These are phyloP conservation scores for Fundulus diaphanus DNA, from an alignment of 2,797 vertebrate genomes.

Conservation along the genomic window DNA sequence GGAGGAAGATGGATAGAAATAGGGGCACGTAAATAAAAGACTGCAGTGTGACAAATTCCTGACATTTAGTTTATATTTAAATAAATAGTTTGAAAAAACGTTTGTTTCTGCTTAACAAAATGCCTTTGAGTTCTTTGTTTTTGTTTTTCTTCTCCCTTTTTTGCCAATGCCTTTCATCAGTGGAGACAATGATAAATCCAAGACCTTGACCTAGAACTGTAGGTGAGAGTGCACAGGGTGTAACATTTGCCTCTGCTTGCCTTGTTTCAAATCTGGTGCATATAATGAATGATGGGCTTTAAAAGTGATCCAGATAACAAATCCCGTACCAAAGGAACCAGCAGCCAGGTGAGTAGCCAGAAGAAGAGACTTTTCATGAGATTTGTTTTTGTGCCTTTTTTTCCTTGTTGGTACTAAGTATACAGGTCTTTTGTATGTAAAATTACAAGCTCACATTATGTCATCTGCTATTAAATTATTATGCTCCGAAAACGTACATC, in stretches of 20 bases:
- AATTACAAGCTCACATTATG: not conserved
- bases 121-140: not conserved
- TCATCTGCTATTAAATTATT: not conserved
- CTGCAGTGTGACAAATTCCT: conserved; percentile 16
- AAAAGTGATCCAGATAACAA: conserved; percentile 70
- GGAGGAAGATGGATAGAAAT: conserved; percentile 72
- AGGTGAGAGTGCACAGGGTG: conserved; percentile 16
- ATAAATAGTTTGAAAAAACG: not conserved
- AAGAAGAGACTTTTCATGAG: not conserved
- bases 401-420: not conserved
- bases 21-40: conserved; percentile 23
- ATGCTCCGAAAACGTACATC: too few species aligned
- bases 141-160: conserved; percentile 10
- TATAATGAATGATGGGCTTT: conserved; percentile 68
- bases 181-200: conserved; percentile 21
- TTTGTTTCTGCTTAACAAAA: not conserved
- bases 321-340: conserved; percentile 28
- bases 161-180: conserved; percentile 22
- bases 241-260: conserved; percentile 49
- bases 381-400: not conserved
- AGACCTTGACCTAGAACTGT: conserved; percentile 65
- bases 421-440: too few species aligned
- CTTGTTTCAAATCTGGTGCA: conserved; percentile 52
- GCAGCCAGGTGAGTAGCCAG: not conserved
- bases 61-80: not conserved